A percentile compares a stretch with the other conserved stretches of the same genome.
These are phyloP conservation scores for Platygyra sinensis DNA, from an alignment of 64 coral and sea anemone species.

Conservation along the genomic window DNA sequence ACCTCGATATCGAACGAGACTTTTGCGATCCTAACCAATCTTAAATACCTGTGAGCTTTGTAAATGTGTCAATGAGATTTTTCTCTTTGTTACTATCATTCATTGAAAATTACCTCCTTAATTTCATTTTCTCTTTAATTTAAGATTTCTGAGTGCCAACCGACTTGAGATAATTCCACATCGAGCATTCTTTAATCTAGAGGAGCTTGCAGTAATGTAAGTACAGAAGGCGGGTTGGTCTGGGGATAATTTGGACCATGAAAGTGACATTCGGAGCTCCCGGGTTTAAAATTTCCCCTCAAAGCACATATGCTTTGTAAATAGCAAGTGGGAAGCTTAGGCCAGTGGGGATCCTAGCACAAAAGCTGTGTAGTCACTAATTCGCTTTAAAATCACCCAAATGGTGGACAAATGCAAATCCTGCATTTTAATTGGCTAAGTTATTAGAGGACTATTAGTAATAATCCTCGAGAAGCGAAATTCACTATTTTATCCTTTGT, in stretches of 20 bases:
- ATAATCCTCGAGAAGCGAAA: too few species aligned
- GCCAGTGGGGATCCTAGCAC: too few species aligned
- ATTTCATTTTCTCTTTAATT: not conserved
- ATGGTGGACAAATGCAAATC: too few species aligned
- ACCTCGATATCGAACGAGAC: slow-evolving; percentile 2
- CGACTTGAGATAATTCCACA: not conserved
- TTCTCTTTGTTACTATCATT: not conserved
- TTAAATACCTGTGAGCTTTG: not conserved
- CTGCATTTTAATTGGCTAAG: too few species aligned
- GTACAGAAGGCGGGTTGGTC: not conserved
- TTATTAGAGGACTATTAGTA: too few species aligned
- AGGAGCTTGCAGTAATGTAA: not conserved
- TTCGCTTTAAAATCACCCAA: too few species aligned
- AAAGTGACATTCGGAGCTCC: too few species aligned
- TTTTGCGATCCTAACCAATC: not conserved
- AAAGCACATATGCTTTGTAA: too few species aligned
- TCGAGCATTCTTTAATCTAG: not conserved
- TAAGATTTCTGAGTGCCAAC: slow-evolving; percentile 5
- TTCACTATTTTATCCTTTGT: too few species aligned
- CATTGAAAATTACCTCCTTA: not conserved
- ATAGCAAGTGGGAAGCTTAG: too few species aligned
- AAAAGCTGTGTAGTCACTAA: too few species aligned
- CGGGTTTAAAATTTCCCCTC: too few species aligned
- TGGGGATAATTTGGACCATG: not conserved
- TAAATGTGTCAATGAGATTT: not conserved